Evolutionary conservation across 2,888 invertebrate species (phyloP), one percentile per base, ranked within the genome.

Genomic region (Scaptomyza flava): DNA sequence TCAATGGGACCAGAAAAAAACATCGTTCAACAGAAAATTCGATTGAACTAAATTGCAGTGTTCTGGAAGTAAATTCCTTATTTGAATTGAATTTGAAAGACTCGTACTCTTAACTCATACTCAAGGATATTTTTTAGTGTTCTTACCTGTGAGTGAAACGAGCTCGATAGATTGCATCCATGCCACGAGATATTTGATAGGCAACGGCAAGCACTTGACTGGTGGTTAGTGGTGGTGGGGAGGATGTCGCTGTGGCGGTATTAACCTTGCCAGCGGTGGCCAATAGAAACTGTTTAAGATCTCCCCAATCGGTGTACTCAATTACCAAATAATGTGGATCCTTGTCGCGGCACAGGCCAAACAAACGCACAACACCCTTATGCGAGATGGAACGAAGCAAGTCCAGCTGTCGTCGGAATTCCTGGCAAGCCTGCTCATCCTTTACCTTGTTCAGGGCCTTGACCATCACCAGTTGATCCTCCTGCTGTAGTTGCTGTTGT

Each of bases 281-380:
- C 54, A 95, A 92, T 23, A 97, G 93, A 93, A 96, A 98, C 93
- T 96, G 97, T 86, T 98, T 98, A 54, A 98, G 93, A 91, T 98
- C 98, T 6, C 98, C 98, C 98, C 98, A 98, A 90, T 98, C 98
- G 3, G 97, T 97, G 89, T 97, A 96, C 89, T 98, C 98, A 12
- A 97, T 92, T 23, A 98, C 94, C 94, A 98, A 95, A 87, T 95
- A 97, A 89, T 97, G 96, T 0, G 98, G 98, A 78, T 98, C 97
- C 4, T 94, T 93, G 54, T 96, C 96, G 47, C 95, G 94, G 89
- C 97, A 98, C 8, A 98, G 92, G 0, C 97, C 98, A 54, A 96
- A 93, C 46, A 98, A 92, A 41, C 95, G 95, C 0, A 95, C 95
- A 1, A 98, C 94, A 87, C 96, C 95, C 72, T 96, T 95, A 91